These are phyloP conservation scores for Protaetia brevitarsis DNA, from an alignment of 1,140 invertebrate species.

Conservation along the genomic window DNA sequence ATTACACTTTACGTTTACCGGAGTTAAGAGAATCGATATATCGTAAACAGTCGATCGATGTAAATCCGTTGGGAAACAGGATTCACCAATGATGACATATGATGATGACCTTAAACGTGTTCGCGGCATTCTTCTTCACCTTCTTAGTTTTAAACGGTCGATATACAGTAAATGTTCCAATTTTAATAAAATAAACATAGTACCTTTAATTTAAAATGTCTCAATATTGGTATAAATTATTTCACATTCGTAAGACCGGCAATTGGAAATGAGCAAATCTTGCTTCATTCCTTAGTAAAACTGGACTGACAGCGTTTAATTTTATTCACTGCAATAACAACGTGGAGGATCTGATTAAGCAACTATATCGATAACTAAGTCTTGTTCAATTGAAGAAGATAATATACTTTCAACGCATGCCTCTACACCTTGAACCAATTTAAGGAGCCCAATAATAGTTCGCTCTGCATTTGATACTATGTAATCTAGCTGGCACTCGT, in stretches of 20 bases:
- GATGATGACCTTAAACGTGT: slow-evolving; percentile 1
- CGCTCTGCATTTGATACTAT: neutral
- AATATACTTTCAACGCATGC: neutral
- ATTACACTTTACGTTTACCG: neutral
- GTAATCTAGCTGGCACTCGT: no score
- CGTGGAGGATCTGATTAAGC: neutral
- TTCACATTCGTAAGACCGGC: no score
- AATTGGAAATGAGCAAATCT: no score
- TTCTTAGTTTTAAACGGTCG: neutral
- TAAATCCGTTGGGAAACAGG: slow-evolving; percentile 3
- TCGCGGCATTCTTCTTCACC: neutral
- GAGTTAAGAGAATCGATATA: slow-evolving; percentile 12
- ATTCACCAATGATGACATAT: slow-evolving; percentile 5
- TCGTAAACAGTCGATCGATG: neutral
- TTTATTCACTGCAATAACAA: neutral
- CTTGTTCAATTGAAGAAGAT: neutral
- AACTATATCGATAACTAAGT: neutral
- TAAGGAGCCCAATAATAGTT: neutral
- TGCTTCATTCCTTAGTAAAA: neutral
- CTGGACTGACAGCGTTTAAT: neutral
- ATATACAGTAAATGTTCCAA: neutral
- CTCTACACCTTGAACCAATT: neutral
- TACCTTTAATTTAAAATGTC: neutral
- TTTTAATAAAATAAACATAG: neutral
- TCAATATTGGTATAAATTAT: no score